Conservation (phyloP, 2,113 vertebrate genomes). For the Oryzias javanicus region DNA sequence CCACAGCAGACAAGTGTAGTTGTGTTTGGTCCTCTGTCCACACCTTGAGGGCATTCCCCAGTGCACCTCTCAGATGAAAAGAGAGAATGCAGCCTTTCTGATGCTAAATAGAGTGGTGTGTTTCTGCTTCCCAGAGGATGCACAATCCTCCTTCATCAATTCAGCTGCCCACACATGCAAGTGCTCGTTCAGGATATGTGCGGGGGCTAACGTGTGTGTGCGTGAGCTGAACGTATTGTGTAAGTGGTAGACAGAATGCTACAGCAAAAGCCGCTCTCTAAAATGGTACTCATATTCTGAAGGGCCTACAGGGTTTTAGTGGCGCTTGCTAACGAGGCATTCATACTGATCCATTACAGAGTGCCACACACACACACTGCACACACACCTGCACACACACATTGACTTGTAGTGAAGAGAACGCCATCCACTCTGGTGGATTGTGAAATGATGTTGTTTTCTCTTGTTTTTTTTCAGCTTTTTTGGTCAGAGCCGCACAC, state of each 20-base stretch:
- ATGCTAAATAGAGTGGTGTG: constrained; percentile 65
- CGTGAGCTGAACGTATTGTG: constrained; percentile 45
- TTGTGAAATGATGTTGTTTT: too few relatives aligned
- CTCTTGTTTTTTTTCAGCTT: too few relatives aligned
- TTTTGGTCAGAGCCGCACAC: too few relatives aligned
- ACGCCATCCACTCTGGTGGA: too few relatives aligned
- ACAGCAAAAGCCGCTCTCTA: constrained; percentile 64
- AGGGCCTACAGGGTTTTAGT: constrained; percentile 68
- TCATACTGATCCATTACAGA: constrained; percentile 72
- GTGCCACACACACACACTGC: constrained; percentile 17
- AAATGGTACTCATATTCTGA: constrained; percentile 68
- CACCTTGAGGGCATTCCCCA: constrained; percentile 67
- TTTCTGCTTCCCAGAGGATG: constrained; percentile 64
- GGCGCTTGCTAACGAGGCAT: constrained; percentile 69
- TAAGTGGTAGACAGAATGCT: constrained; percentile 66
- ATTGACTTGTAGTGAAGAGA: background rate
- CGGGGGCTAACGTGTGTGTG: constrained; percentile 47
- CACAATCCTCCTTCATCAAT: constrained; percentile 67
- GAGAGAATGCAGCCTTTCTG: constrained; percentile 60
- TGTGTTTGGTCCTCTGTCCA: constrained; percentile 47
- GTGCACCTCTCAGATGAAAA: constrained; percentile 59
- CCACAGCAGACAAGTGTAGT: constrained; percentile 29
- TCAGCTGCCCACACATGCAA: constrained; percentile 72
- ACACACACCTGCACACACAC: background rate
- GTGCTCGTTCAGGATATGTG: constrained; percentile 69